Base-by-base conservation (phyloP, 2,888 invertebrate species). In the Hoplodrina blanda region DNA sequence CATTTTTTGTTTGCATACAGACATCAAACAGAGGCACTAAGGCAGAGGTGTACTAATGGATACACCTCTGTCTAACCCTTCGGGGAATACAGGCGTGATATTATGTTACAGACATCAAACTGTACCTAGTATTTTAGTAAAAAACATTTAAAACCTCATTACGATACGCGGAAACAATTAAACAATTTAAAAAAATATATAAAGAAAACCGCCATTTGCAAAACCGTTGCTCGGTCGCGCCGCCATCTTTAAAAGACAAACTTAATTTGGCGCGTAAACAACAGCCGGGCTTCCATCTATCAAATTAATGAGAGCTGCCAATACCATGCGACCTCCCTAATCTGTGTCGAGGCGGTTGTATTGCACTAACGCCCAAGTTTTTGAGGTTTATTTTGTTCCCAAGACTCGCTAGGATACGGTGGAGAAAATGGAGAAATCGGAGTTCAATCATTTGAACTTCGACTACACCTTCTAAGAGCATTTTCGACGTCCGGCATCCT, bases 301-400 rank as follows among this genome's bases (percentile, higher is more conserved):
- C 89, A 89, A 87, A 85, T 85, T 87, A 89, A 89, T 88, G 87
- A 88, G 81, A 67, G 64, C 69, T 86, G 89, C 80, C 88, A 87
- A 87, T 89, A 83, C 54, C 89, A 89, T 73, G 72, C 80, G 78
- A 75, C 79, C 71, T 60, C 80, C 76, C 73, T 82, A 75, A 86
- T 78, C 78, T 71, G 59, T 52, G 69, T 59, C 25, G 52, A 41
- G 50, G 49, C 46, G 49, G 59, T 57, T 49, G 50, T 44, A 50
- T 64, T 76, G 64, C 68, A 72, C 55, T 55, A 49, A 72, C 57
- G 64, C 67, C 46, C 55, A 50, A 59, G 67, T 49, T 71, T 73
- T 64, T 63, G 49, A 8, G 53, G 62, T 63, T 61, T 63, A 62
- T 82, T 78, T 67, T 64, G 15, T 30, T 25, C 50, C 17, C 37